phyloP scores from a whole-genome alignment of 2,113 vertebrate genomes.

The Caloenas nicobarica region DNA sequence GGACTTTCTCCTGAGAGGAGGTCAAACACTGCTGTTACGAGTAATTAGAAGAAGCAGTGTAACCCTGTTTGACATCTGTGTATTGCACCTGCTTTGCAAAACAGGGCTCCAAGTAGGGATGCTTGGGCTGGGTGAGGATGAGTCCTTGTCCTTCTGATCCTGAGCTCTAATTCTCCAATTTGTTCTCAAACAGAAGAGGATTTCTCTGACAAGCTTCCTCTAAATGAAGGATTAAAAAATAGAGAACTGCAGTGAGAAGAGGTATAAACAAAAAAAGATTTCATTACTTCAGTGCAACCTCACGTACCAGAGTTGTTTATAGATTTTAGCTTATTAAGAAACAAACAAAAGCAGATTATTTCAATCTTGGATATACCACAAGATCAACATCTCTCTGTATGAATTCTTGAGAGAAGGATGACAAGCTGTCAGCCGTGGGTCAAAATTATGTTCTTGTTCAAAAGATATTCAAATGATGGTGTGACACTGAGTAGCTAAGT shows the following conservation, averaged over 20 bases:
- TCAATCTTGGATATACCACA: neutral
- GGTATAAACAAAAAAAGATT: neutral
- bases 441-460: neutral
- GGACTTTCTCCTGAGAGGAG: neutral
- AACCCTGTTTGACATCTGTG: neutral
- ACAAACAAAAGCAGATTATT: neutral
- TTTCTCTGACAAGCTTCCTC: neutral
- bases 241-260: neutral
- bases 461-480: neutral
- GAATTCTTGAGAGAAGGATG: neutral
- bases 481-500: neutral
- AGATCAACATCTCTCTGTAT: neutral
- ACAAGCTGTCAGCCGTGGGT: neutral
- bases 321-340: neutral
- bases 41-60: neutral
- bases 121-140: neutral
- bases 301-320: neutral
- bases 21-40: neutral
- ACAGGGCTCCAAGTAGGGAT: neutral
- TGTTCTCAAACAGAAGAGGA: neutral
- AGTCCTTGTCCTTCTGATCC: neutral
- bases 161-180: neutral
- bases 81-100: neutral
- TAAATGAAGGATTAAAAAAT: neutral
- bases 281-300: neutral